Percentiles rank a stretch among this genome's conserved stretches.
These are phyloP conservation scores for Pseudorhiza aurosa DNA, from an alignment of 30 jellyfish, hydroid and myxozoan species.

Conservation along the genomic window DNA sequence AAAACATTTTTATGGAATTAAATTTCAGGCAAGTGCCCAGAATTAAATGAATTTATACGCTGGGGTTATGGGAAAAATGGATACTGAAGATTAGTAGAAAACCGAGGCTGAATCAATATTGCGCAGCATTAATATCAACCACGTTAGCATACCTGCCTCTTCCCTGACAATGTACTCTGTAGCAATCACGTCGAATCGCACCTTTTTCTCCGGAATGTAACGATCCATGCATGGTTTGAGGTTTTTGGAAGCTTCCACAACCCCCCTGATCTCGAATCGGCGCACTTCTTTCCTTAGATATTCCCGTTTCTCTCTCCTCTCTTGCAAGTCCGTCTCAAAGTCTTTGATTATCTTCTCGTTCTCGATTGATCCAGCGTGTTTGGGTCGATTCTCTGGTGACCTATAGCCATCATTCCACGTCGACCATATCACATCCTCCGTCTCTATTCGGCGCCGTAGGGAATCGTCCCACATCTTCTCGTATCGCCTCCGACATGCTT, in stretches of 20 bases:
- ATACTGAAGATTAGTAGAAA: too few species aligned
- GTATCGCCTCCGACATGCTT: neutral
- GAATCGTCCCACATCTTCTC: neutral
- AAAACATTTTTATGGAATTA: too few species aligned
- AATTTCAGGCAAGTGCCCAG: too few species aligned
- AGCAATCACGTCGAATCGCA: neutral
- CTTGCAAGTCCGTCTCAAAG: neutral
- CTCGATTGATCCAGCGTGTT: conserved; percentile 5
- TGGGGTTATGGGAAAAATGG: too few species aligned
- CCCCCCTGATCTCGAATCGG: neutral
- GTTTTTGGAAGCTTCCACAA: neutral
- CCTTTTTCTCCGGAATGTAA: neutral
- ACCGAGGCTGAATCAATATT: too few species aligned
- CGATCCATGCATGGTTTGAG: neutral
- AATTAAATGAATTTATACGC: too few species aligned
- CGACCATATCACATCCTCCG: neutral
- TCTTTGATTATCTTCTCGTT: neutral
- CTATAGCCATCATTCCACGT: neutral
- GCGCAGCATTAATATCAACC: too few species aligned
- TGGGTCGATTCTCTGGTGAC: neutral
- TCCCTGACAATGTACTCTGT: neutral
- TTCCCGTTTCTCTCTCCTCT: neutral
- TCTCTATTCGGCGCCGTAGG: neutral
- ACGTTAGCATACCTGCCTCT: neutral
- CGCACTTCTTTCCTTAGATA: neutral